Evolutionary conservation across 2,797 vertebrate genomes (phyloP).

Genomic region (Cirrhinus mrigala): DNA sequence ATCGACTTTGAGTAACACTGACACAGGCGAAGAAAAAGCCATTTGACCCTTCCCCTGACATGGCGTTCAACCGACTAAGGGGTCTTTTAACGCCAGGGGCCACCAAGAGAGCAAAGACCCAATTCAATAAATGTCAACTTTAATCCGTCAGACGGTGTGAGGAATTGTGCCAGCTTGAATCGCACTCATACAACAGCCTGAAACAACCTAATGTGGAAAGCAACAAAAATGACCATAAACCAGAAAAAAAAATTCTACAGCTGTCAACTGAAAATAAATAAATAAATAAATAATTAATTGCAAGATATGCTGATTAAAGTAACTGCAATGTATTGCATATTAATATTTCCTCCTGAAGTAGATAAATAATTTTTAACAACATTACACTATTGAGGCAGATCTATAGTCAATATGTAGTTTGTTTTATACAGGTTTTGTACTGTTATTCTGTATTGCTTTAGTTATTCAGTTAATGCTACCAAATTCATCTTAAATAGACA

Average conservation of each 20-base stretch:
- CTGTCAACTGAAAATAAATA: not conserved
- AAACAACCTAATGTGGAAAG: not conserved
- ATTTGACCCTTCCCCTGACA: not conserved
- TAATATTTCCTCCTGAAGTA: not conserved
- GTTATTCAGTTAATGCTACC: too few relatives aligned
- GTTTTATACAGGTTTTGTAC: too few relatives aligned
- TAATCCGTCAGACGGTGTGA: not conserved
- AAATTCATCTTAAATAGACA: too few relatives aligned
- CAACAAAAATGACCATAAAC: not conserved
- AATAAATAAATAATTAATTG: not conserved
- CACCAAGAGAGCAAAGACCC: constrained; percentile 14
- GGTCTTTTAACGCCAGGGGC: constrained; percentile 6
- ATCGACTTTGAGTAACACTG: not conserved
- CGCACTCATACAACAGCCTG: not conserved
- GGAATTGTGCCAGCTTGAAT: not conserved
- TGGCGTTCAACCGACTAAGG: not conserved
- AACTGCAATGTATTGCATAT: not conserved
- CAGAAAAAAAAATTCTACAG: too few relatives aligned
- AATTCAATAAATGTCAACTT: constrained; percentile 38
- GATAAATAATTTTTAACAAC: not conserved
- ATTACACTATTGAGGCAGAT: too few relatives aligned
- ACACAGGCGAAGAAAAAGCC: not conserved
- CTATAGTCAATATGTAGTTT: too few relatives aligned
- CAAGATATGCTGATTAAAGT: not conserved
- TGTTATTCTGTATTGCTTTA: too few relatives aligned